A percentile compares a stretch with the other conserved stretches of the same genome.
phyloP scores from a whole-genome alignment of 2,113 vertebrate species.

The Cyprinodon brontotheroides region DNA sequence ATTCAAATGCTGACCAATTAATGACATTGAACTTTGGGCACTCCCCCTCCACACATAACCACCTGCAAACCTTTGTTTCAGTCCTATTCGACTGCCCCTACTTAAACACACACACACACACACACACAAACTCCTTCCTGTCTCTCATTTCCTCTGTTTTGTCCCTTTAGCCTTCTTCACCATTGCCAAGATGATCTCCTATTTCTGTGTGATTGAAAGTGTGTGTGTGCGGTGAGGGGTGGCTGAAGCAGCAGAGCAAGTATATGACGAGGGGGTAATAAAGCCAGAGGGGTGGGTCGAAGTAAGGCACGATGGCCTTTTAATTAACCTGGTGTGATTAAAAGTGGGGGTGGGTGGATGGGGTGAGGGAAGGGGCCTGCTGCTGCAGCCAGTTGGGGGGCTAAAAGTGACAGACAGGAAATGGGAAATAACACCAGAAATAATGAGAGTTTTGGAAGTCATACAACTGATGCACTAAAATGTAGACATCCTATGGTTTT shows the following conservation, averaged over 20 bases:
- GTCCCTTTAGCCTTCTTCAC: slow-evolving; percentile 51
- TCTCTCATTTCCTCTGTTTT: slow-evolving; percentile 59
- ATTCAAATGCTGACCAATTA: slow-evolving; percentile 90
- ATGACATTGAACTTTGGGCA: slow-evolving; percentile 85
- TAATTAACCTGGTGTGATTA: slow-evolving; percentile 90
- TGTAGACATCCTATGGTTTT: neutral
- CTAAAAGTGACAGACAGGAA: slow-evolving; percentile 62
- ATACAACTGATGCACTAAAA: neutral
- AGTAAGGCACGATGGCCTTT: slow-evolving; percentile 79
- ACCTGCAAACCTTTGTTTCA: slow-evolving; percentile 18
- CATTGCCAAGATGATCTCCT: slow-evolving; percentile 61
- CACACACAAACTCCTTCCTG: slow-evolving; percentile 24
- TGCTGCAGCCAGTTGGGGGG: slow-evolving; percentile 37
- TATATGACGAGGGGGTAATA: slow-evolving; percentile 77
- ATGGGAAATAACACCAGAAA: slow-evolving; percentile 47
- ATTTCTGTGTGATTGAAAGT: slow-evolving; percentile 57
- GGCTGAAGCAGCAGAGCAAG: slow-evolving; percentile 76
- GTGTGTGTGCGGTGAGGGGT: slow-evolving; percentile 58
- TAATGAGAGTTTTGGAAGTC: slow-evolving; percentile 16
- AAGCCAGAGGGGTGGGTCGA: slow-evolving; percentile 71
- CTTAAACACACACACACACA: slow-evolving; percentile 28
- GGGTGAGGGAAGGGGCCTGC: slow-evolving; percentile 37
- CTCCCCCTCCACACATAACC: slow-evolving; percentile 53
- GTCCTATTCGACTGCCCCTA: slow-evolving; percentile 50
- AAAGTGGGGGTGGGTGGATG: slow-evolving; percentile 72